phyloP scores from a whole-genome alignment of 2,113 vertebrate genomes.

The Ptyas mucosa region DNA sequence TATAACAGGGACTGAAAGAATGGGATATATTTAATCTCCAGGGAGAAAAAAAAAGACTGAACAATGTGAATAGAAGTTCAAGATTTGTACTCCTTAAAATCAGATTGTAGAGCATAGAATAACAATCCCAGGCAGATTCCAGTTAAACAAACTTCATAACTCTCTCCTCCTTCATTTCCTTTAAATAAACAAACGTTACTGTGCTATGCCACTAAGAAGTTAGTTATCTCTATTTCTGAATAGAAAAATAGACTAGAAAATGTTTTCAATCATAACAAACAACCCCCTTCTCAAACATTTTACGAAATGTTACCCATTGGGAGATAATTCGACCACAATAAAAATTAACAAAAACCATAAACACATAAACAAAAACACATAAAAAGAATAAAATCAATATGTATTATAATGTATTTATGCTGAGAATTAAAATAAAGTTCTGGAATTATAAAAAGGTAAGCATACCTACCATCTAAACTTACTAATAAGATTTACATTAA shows the following conservation, averaged over 20 bases:
- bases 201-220: neutral
- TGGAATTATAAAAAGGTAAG: neutral
- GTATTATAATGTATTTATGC: neutral
- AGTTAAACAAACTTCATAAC: neutral
- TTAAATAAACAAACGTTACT: neutral
- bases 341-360: neutral
- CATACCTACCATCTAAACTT: neutral
- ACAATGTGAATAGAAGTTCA: neutral
- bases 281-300: neutral
- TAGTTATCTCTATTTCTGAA: neutral
- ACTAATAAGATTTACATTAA: neutral
- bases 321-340: neutral
- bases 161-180: neutral
- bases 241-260: neutral
- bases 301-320: neutral
- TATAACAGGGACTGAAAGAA: neutral
- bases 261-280: neutral
- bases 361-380: too few species aligned
- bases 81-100: neutral
- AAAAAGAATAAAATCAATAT: neutral
- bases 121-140: neutral
- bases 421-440: neutral
- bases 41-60: neutral
- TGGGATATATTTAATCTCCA: neutral
- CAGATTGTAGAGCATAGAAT: neutral